These are phyloP conservation scores for Monoplex corrugatus DNA, from an alignment of 2,888 invertebrate species.

Conservation along the genomic window DNA sequence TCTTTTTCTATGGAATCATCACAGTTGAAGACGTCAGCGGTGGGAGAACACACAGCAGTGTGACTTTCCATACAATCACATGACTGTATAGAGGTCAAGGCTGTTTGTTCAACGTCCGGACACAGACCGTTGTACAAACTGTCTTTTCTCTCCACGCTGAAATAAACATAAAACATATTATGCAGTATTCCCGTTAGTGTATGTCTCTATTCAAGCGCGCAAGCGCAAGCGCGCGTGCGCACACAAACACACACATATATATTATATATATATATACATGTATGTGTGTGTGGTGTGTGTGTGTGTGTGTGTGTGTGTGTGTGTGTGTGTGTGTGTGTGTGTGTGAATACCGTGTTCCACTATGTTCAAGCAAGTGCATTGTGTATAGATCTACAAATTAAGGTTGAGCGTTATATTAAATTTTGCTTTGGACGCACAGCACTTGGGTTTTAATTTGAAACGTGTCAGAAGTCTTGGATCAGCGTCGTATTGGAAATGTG, in stretches of 20 bases:
- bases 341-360: too few relatives aligned
- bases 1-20: too few relatives aligned
- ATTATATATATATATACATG: too few relatives aligned
- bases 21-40: constrained; percentile 56
- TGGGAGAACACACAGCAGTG: constrained; percentile 54
- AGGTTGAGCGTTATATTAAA: too few relatives aligned
- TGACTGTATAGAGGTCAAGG: constrained; percentile 41
- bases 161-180: neutral
- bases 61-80: constrained; percentile 60
- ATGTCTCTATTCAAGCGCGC: neutral
- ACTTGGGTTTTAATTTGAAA: too few relatives aligned
- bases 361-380: too few relatives aligned
- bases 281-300: neutral
- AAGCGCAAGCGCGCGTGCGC: too few relatives aligned
- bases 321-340: neutral
- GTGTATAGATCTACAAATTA: too few relatives aligned
- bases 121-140: constrained; percentile 63
- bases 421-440: too few relatives aligned
- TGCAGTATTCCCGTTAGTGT: neutral
- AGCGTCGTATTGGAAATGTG: too few relatives aligned
- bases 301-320: constrained; percentile 26
- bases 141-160: constrained; percentile 52
- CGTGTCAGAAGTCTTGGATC: too few relatives aligned
- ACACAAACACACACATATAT: too few relatives aligned
- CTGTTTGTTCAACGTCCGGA: constrained; percentile 52